These are phyloP conservation scores for Lepidostoma basale DNA, from an alignment of 1,140 invertebrate genomes.

Conservation along the genomic window DNA sequence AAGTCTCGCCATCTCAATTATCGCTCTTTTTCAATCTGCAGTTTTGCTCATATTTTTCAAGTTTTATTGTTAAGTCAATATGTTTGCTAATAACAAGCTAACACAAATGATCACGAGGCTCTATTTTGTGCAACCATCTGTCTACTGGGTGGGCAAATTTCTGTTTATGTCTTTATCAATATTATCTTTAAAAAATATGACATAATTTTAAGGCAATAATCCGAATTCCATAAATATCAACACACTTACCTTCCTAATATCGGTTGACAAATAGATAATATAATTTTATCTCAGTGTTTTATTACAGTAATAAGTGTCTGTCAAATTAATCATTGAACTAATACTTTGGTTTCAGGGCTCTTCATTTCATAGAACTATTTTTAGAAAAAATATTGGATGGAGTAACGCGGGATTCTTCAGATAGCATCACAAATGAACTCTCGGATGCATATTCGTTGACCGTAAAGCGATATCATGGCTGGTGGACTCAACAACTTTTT, in stretches of 20 bases:
- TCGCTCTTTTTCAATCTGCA: too few relatives aligned
- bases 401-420: conserved; percentile 53
- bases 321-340: not conserved
- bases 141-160: too few relatives aligned
- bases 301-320: not conserved
- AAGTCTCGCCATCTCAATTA: too few relatives aligned
- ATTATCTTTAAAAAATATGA: too few relatives aligned
- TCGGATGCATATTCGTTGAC: conserved; percentile 67
- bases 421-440: conserved; percentile 64
- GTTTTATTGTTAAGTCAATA: too few relatives aligned
- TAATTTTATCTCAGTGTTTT: not conserved
- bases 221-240: not conserved
- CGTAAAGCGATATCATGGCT: conserved; percentile 69
- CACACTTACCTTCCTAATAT: not conserved
- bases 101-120: too few relatives aligned
- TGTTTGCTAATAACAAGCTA: too few relatives aligned
- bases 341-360: conserved; percentile 57
- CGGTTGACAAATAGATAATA: not conserved
- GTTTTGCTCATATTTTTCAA: too few relatives aligned
- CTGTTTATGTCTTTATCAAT: too few relatives aligned
- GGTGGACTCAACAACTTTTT: conserved; percentile 71
- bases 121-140: too few relatives aligned
- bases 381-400: conserved; percentile 64
- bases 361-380: conserved; percentile 66
- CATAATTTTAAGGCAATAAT: not conserved